Conservation (phyloP, 2,797 vertebrate species). For the Cyclopterus lumpus region DNA sequence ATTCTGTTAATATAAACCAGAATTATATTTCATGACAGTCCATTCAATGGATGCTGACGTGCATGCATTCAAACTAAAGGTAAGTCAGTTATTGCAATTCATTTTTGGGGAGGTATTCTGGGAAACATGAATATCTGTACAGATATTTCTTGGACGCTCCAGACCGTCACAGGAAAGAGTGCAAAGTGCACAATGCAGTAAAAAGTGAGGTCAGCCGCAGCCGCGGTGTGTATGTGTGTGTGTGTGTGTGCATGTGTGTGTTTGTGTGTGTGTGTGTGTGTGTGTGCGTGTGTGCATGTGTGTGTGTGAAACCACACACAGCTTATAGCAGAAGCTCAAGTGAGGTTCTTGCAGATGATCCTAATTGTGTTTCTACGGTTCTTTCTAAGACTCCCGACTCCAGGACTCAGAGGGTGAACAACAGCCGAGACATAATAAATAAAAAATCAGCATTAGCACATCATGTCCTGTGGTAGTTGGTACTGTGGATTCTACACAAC, state of each 20-base stretch:
- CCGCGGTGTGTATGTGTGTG: neutral
- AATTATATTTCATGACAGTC: neutral
- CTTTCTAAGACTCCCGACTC: neutral
- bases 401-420: neutral
- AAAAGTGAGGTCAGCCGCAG: neutral
- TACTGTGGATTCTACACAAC: neutral
- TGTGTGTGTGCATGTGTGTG: neutral
- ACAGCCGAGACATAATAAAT: neutral
- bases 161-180: neutral
- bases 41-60: neutral
- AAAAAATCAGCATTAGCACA: no score
- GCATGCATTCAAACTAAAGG: neutral
- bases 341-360: neutral
- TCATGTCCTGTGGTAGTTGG: neutral
- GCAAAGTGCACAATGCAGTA: neutral
- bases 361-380: neutral
- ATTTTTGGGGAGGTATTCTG: neutral
- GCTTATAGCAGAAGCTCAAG: neutral
- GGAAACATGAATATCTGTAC: neutral
- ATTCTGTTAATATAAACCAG: neutral
- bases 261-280: neutral
- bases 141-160: neutral
- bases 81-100: neutral
- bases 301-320: neutral
- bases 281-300: neutral